Percentiles rank a stretch among this genome's conserved stretches.
Evolutionary conservation across 2,888 invertebrate genomes (phyloP).

Genomic region (Hymenopus coronatus): DNA sequence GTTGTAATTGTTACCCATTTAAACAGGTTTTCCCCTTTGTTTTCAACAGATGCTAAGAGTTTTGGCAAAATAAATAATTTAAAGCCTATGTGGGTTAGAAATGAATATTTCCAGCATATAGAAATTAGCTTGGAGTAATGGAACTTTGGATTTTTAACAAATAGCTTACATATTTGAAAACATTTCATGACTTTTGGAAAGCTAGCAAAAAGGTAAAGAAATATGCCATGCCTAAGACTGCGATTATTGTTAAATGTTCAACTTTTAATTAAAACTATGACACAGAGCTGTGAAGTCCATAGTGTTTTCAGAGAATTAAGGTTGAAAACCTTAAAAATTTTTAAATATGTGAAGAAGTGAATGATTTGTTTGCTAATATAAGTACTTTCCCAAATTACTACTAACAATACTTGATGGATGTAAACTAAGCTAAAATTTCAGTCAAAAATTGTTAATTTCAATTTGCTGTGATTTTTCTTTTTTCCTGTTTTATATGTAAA

Average conservation of each 20-base stretch:
- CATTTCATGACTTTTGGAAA: background rate
- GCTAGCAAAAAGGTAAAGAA: background rate
- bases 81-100: no score
- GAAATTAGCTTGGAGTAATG: no score
- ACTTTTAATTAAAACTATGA: no score
- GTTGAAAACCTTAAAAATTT: background rate
- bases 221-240: background rate
- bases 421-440: background rate
- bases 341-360: background rate
- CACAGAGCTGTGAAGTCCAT: background rate
- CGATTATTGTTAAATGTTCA: background rate
- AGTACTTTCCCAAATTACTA: background rate
- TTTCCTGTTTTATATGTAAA: background rate
- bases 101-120: no score
- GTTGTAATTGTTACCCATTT: no score
- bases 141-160: no score
- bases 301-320: background rate
- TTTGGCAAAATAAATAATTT: no score
- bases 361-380: background rate
- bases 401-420: background rate
- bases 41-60: no score
- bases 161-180: background rate
- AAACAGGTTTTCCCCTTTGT: no score
- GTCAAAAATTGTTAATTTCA: background rate
- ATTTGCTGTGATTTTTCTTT: background rate